Base-by-base conservation (phyloP, 1,140 invertebrate species). In the Teleogryllus occipitalis region DNA sequence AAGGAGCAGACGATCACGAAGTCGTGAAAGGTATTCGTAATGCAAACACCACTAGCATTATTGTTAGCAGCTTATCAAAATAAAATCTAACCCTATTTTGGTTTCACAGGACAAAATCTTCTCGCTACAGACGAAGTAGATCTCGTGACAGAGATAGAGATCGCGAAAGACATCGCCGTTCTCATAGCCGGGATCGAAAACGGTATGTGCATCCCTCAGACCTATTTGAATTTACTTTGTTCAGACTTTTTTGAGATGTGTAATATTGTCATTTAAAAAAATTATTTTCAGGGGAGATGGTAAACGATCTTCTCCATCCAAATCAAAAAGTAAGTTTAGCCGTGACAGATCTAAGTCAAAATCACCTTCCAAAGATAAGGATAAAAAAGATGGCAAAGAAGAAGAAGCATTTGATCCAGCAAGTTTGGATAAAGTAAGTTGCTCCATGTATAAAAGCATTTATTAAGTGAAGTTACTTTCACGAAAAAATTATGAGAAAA, bases 401-500 rank as follows among this genome's bases (percentile, higher is more conserved):
- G 90, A 92, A 80, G 85, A 89, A 81, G 86, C 88, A 15, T 94
- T 93, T 86, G 91, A 94, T 84, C 90, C 91, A 72, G 90, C 92
- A 65, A 91, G 92, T 85, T 87, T 92, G 82, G 93, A 94, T 83
- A 94, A 94, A 88, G 92, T 92, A 84, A 84, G 77, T 80, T 75
- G 76, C 75, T 18, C 77, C 78, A 79, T 74, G 27, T 65, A 73
- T 73, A n/a, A 78, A 82, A 46, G 74, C 49, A 78, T 76, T 76
- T 82, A 76, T 22, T 78, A 80, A 39, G 47, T 73, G 54, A 8
- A 75, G 8, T 15, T 77, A 12, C 27, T 49, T 75, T 22, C 72
- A 12, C 47, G 65, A 73, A 74, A 72, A 80, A 8, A 80, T 7
- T 47, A 8, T 48, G 78, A 80, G 72, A 75, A 82, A 65, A 46